Conservation (phyloP, 2,797 vertebrate genomes). For the Champsocephalus esox region DNA sequence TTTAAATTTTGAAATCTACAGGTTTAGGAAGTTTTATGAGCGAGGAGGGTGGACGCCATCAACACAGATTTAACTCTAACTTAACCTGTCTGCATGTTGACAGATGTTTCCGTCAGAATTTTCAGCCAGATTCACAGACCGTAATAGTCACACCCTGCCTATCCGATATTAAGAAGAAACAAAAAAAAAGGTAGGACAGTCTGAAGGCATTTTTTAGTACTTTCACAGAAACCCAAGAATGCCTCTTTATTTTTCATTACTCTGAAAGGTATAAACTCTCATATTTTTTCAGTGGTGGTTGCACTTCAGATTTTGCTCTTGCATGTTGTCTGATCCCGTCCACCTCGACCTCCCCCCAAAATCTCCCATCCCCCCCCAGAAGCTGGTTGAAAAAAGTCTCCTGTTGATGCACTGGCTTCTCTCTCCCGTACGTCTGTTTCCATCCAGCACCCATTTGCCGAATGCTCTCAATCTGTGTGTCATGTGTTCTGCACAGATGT, state of each 20-base stretch:
- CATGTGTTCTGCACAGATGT: constrained; percentile 80
- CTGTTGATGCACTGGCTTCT: constrained; percentile 80
- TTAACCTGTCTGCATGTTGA: constrained; percentile 89
- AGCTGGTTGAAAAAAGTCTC: constrained; percentile 70
- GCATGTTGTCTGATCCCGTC: constrained; percentile 85
- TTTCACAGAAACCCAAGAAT: constrained; percentile 86
- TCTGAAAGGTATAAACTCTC: constrained; percentile 81
- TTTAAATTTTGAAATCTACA: constrained; percentile 60
- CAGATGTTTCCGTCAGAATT: constrained; percentile 90
- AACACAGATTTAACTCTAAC: constrained; percentile 83
- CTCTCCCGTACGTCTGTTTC: constrained; percentile 76
- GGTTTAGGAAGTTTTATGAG: constrained; percentile 45
- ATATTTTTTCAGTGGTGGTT: constrained; percentile 84
- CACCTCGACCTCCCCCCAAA: constrained; percentile 59
- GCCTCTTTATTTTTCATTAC: constrained; percentile 85
- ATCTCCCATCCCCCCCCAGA: constrained; percentile 46
- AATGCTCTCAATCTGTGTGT: constrained; percentile 73
- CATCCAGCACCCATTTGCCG: constrained; percentile 81
- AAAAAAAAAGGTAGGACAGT: constrained; percentile 89
- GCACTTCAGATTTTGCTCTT: constrained; percentile 84
- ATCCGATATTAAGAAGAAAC: constrained; percentile 88
- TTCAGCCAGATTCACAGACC: constrained; percentile 87
- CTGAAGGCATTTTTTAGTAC: constrained; percentile 82
- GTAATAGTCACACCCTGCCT: constrained; percentile 88
- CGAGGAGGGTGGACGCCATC: constrained; percentile 47